Conservation (phyloP, 2,113 vertebrate genomes). For the Spermophilus dauricus region DNA sequence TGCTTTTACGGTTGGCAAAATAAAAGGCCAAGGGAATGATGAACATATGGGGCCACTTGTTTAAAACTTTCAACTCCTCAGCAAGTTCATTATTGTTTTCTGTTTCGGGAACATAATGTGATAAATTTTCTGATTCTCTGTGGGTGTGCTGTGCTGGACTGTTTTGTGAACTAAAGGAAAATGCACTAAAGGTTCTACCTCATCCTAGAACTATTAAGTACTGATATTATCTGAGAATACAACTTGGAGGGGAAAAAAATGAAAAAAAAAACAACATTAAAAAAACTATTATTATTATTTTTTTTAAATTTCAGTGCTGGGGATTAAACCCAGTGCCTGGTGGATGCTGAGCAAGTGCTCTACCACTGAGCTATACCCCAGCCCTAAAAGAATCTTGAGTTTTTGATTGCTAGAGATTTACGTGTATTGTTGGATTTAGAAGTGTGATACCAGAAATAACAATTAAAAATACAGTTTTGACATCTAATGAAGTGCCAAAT, state of each 20-base stretch:
- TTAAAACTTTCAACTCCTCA: conserved; percentile 82
- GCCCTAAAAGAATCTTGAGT: conserved; percentile 61
- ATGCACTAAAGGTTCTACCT: conserved; percentile 83
- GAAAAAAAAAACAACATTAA: background rate
- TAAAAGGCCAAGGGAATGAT: conserved; percentile 66
- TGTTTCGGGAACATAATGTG: conserved; percentile 82
- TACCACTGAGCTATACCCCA: no score
- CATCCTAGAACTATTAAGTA: conserved; percentile 79
- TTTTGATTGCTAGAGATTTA: conserved; percentile 81
- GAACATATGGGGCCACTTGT: conserved; percentile 80
- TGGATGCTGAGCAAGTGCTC: no score
- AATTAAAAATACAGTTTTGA: conserved; percentile 82
- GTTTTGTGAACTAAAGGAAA: conserved; percentile 84
- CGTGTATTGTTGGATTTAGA: conserved; percentile 70
- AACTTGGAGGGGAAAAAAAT: conserved; percentile 74
- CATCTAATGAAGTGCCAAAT: conserved; percentile 75
- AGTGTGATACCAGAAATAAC: conserved; percentile 75
- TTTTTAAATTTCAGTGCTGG: no score
- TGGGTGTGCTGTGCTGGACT: conserved; percentile 83
- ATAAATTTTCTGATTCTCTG: conserved; percentile 81
- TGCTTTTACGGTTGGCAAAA: conserved; percentile 66
- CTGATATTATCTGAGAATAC: conserved; percentile 84
- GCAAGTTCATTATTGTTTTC: conserved; percentile 84
- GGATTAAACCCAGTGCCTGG: no score
- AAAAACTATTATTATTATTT: no score